A percentile compares a stretch with the other conserved stretches of the same genome.
These are phyloP conservation scores for Thyatira batis DNA, from an alignment of 2,888 invertebrate species.

Conservation along the genomic window DNA sequence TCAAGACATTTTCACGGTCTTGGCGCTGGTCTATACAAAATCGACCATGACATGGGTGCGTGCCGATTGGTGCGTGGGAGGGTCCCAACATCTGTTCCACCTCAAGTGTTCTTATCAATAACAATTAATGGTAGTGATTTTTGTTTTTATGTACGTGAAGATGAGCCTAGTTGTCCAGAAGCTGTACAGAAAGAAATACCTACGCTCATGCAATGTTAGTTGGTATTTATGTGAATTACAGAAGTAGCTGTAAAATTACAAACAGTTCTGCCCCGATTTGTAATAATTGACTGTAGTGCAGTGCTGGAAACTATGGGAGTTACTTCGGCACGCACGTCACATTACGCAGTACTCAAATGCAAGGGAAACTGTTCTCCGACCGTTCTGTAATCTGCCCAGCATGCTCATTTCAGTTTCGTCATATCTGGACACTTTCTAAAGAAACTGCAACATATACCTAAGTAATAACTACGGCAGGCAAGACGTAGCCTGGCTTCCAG, in stretches of 20 bases:
- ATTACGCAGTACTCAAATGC: constrained; percentile 63
- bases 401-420: constrained; percentile 73
- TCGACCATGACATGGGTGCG: constrained; percentile 63
- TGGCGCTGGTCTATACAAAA: constrained; percentile 53
- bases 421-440: constrained; percentile 79
- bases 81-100: constrained; percentile 35
- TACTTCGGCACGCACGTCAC: constrained; percentile 70
- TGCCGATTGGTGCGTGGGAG: constrained; percentile 39
- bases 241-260: constrained; percentile 33
- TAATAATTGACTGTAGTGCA: constrained; percentile 46
- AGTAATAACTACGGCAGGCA: constrained; percentile 61
- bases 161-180: not conserved
- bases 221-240: constrained; percentile 5
- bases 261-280: constrained; percentile 56
- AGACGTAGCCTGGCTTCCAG: constrained; percentile 69
- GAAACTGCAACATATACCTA: constrained; percentile 61
- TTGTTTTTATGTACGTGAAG: not conserved
- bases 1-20: constrained; percentile 77
- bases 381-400: constrained; percentile 67
- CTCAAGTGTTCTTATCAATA: constrained; percentile 6
- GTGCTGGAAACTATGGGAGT: constrained; percentile 44
- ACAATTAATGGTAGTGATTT: not conserved
- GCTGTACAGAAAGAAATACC: not conserved
- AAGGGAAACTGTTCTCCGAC: constrained; percentile 57
- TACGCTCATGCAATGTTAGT: not conserved